Evolutionary conservation across 2,888 invertebrate genomes (phyloP).

Genomic region (Quadroppia sp.): DNA sequence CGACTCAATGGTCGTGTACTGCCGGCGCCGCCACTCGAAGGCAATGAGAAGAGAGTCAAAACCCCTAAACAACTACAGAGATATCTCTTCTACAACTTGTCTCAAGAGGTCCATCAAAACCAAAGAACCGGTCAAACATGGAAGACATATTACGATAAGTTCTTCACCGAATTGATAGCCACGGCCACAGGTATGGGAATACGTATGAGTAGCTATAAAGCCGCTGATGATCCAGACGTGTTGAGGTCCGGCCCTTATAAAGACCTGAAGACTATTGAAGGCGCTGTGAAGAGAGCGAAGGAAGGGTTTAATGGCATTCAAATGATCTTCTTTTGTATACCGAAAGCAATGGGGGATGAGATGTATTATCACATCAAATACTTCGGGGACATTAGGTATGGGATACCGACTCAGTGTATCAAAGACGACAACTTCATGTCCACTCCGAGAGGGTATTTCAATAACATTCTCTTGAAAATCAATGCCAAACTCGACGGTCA

Average conservation of each 20-base stretch:
- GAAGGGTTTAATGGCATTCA: background rate
- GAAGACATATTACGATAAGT: background rate
- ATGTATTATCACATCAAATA: conserved; percentile 12
- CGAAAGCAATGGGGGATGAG: background rate
- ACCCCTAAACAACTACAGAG: background rate
- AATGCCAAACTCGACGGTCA: conserved; percentile 52
- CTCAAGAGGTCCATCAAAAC: background rate
- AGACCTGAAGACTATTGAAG: background rate
- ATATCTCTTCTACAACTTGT: background rate
- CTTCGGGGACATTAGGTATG: conserved; percentile 44
- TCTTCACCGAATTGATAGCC: background rate
- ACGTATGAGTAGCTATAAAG: background rate
- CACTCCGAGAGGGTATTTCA: background rate
- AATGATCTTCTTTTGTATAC: conserved; percentile 1
- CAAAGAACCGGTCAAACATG: too few relatives aligned
- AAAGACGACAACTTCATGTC: background rate
- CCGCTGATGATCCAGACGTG: background rate
- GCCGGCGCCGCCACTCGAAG: background rate
- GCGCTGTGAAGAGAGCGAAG: background rate
- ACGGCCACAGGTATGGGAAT: background rate
- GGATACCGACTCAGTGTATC: background rate
- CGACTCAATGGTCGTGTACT: background rate
- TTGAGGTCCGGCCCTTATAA: too few relatives aligned
- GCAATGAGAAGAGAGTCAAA: background rate
- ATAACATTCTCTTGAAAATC: conserved; percentile 51